phyloP scores from a whole-genome alignment of 2,113 vertebrate genomes.

The Archilochus colubris region DNA sequence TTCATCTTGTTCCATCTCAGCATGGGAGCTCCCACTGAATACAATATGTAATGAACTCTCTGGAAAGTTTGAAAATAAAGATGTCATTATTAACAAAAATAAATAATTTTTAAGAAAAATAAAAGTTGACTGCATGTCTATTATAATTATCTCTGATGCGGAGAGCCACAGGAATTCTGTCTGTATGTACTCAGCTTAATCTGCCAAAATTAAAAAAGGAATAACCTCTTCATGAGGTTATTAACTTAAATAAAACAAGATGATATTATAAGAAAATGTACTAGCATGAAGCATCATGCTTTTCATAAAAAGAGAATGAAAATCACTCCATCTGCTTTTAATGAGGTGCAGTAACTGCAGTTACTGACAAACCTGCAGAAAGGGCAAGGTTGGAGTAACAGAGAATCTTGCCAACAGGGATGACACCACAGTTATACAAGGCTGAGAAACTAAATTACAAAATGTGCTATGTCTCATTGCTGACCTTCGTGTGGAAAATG shows the following conservation, averaged over 20 bases:
- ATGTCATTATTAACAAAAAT: conserved; percentile 15
- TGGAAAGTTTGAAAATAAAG: conserved; percentile 44
- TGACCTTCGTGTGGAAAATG: background rate
- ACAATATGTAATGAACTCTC: background rate
- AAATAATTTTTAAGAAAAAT: background rate
- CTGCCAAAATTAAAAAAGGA: background rate
- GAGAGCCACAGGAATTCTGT: background rate
- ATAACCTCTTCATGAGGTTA: background rate
- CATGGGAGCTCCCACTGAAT: background rate
- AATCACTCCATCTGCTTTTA: background rate
- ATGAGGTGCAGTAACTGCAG: background rate
- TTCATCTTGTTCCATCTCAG: conserved; percentile 15
- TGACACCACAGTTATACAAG: background rate
- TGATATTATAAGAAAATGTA: background rate
- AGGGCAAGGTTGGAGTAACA: background rate
- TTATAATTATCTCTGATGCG: conserved; percentile 24
- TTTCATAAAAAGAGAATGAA: background rate
- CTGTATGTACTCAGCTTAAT: background rate
- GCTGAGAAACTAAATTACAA: background rate
- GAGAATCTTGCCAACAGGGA: background rate
- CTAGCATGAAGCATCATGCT: background rate
- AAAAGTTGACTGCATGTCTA: background rate
- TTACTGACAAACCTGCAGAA: background rate
- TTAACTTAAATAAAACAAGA: background rate
- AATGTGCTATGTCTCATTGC: background rate